phyloP scores from a whole-genome alignment of 2,797 vertebrate genomes.

The Poeciliopsis paucimaculata region DNA sequence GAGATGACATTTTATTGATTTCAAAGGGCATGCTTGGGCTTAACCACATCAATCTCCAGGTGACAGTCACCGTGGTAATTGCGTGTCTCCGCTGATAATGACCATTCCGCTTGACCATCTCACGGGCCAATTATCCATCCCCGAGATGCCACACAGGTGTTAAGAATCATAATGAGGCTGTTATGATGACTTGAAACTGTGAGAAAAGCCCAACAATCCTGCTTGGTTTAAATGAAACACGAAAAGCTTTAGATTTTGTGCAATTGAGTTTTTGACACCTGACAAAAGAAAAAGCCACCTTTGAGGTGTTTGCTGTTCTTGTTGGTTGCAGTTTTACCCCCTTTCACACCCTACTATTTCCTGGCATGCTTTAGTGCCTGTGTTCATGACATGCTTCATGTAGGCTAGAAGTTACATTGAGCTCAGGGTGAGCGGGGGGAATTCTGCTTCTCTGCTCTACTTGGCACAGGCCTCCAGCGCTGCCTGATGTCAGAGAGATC shows the following conservation, averaged over 20 bases:
- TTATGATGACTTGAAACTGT: slow-evolving; percentile 28
- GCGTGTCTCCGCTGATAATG: slow-evolving; percentile 64
- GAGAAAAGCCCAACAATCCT: slow-evolving; percentile 13
- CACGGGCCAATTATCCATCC: slow-evolving; percentile 66
- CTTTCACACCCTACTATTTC: slow-evolving; percentile 34
- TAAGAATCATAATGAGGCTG: slow-evolving; percentile 59
- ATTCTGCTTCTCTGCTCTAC: slow-evolving; percentile 74
- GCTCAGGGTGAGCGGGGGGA: slow-evolving; percentile 66
- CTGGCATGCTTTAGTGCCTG: slow-evolving; percentile 55
- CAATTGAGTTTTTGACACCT: slow-evolving; percentile 32
- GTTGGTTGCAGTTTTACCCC: slow-evolving; percentile 16
- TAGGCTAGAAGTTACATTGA: slow-evolving; percentile 67
- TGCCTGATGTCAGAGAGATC: slow-evolving; percentile 77
- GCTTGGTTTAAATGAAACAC: slow-evolving; percentile 23
- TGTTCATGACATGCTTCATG: slow-evolving; percentile 71
- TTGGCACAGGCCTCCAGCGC: slow-evolving; percentile 63
- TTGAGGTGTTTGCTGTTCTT: slow-evolving; percentile 18
- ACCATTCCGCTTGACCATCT: slow-evolving; percentile 65
- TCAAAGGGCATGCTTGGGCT: slow-evolving; percentile 61
- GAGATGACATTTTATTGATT: slow-evolving; percentile 80
- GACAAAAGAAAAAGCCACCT: too few relatives aligned
- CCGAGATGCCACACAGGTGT: slow-evolving; percentile 50
- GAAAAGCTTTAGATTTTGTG: slow-evolving; percentile 28
- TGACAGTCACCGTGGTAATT: slow-evolving; percentile 69
- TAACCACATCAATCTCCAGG: slow-evolving; percentile 71